Conservation (phyloP, 2,113 vertebrate genomes). For the Brienomyrus brachyistius region DNA sequence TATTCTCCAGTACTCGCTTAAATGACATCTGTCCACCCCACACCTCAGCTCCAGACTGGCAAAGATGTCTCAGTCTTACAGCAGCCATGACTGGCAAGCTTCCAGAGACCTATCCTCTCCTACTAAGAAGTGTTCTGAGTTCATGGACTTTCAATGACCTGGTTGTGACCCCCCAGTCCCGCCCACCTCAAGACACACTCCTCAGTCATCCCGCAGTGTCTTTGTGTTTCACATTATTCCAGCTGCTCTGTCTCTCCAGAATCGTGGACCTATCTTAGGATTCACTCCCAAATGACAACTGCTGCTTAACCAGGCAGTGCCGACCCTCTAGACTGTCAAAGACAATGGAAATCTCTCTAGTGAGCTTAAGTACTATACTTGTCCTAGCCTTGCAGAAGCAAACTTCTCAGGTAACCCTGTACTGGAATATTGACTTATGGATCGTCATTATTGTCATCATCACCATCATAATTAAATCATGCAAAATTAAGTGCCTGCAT, state of each 20-base stretch:
- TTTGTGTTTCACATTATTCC: conserved; percentile 63
- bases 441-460: neutral
- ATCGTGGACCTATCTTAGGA: conserved; percentile 1
- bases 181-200: conserved; percentile 67
- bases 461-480: neutral
- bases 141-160: conserved; percentile 83
- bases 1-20: conserved; percentile 14
- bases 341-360: neutral
- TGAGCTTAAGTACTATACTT: neutral
- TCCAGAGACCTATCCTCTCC: neutral
- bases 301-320: neutral
- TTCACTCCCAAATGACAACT: neutral
- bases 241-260: conserved; percentile 40
- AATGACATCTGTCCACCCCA: conserved; percentile 19
- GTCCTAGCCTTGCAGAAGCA: neutral
- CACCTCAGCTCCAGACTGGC: neutral
- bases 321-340: neutral
- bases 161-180: conserved; percentile 64
- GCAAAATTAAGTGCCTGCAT: neutral
- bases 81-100: neutral
- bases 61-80: neutral
- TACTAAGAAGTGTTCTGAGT: conserved; percentile 52
- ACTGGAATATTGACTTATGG: neutral
- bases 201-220: conserved; percentile 73
- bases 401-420: neutral